Conservation (phyloP, 2,888 invertebrate species). For the Drosophila recens region DNA sequence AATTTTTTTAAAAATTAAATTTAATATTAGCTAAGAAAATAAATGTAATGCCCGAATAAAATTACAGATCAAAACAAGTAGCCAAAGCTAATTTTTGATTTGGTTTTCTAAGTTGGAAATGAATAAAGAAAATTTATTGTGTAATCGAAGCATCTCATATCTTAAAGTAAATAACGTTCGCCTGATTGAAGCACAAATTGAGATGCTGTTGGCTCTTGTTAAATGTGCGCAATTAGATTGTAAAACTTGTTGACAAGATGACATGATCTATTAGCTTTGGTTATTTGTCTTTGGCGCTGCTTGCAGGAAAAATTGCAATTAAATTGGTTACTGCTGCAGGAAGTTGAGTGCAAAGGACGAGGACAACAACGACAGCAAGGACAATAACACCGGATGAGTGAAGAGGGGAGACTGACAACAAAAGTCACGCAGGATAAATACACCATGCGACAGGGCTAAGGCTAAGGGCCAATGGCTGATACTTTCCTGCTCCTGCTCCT, state of each 20-base stretch:
- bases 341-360: constrained; percentile 50
- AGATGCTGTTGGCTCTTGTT: constrained; percentile 49
- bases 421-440: constrained; percentile 69
- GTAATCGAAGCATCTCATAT: not conserved
- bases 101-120: not conserved
- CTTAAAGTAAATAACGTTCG: not conserved
- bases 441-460: constrained; percentile 36
- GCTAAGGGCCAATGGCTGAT: constrained; percentile 58
- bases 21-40: not conserved
- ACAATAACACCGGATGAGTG: constrained; percentile 26
- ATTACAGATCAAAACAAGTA: not conserved
- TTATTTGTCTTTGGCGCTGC: constrained; percentile 69
- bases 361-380: constrained; percentile 39
- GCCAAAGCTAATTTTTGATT: not conserved
- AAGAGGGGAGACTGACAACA: constrained; percentile 45
- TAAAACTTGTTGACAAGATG: constrained; percentile 77
- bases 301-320: constrained; percentile 71
- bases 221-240: constrained; percentile 71
- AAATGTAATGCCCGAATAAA: not conserved
- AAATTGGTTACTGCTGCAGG: constrained; percentile 61
- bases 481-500: constrained; percentile 24
- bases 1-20: not conserved
- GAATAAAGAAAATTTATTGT: not conserved
- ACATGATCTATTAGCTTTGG: constrained; percentile 79
- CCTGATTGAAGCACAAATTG: constrained; percentile 33